phyloP scores from a whole-genome alignment of 92 coral and sea anemone genomes.

The Zoanthus gigantus region DNA sequence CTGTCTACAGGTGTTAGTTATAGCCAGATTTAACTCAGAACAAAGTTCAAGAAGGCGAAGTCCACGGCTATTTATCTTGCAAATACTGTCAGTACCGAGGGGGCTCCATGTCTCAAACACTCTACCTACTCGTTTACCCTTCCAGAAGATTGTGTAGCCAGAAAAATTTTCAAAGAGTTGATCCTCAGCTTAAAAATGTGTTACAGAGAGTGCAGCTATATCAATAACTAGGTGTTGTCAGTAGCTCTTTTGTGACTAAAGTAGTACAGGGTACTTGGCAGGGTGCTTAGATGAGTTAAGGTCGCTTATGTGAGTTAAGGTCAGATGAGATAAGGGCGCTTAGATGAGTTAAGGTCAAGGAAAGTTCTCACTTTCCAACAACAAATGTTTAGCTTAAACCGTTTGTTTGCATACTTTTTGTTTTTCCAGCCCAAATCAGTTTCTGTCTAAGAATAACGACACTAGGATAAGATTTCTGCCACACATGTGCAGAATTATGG shows the following conservation, averaged over 20 bases:
- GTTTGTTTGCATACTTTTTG: background rate
- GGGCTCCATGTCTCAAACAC: slow-evolving; percentile 7
- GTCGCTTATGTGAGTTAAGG: background rate
- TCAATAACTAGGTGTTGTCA: slow-evolving; percentile 3
- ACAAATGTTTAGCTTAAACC: slow-evolving; percentile 5
- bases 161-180: slow-evolving; percentile 14
- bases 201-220: slow-evolving; percentile 5
- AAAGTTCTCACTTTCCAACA: slow-evolving; percentile 3
- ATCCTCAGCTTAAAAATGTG: slow-evolving; percentile 10
- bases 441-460: background rate
- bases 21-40: slow-evolving; percentile 1
- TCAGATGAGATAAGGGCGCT: background rate
- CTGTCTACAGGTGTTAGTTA: slow-evolving; percentile 4
- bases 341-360: slow-evolving; percentile 6
- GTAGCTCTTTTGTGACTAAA: slow-evolving; percentile 12
- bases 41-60: slow-evolving; percentile 22
- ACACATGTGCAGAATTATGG: slow-evolving; percentile 8
- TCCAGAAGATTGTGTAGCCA: slow-evolving; percentile 14
- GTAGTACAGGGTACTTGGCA: background rate
- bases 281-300: background rate
- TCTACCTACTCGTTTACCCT: background rate
- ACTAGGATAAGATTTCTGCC: slow-evolving; percentile 11
- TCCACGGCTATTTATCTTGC: slow-evolving; percentile 20
- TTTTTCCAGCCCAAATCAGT: slow-evolving; percentile 30
- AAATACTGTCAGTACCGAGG: slow-evolving; percentile 19